Evolutionary conservation across 1,140 invertebrate genomes (phyloP).

Genomic region (Vanessa tameamea): DNA sequence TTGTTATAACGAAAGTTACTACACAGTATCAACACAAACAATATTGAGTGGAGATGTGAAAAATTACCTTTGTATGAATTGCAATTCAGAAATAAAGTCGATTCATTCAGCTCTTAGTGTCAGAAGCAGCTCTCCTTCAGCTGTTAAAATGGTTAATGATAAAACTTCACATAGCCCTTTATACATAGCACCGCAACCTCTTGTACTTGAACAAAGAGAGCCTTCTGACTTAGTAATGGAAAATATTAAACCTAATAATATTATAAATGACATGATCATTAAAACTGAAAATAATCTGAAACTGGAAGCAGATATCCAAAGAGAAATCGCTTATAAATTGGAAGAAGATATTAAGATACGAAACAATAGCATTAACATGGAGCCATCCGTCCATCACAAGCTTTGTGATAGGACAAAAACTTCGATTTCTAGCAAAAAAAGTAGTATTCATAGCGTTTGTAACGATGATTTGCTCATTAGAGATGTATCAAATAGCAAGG

Average conservation of each 20-base stretch:
- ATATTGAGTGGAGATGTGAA: constrained; percentile 76
- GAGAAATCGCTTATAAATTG: constrained; percentile 51
- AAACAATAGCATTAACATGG: constrained; percentile 71
- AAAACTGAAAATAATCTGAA: constrained; percentile 47
- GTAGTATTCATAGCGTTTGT: constrained; percentile 60
- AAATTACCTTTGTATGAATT: constrained; percentile 82
- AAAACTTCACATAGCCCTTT: constrained; percentile 56
- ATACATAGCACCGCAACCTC: constrained; percentile 60
- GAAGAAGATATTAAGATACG: constrained; percentile 59
- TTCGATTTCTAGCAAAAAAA: constrained; percentile 69
- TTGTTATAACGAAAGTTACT: constrained; percentile 81
- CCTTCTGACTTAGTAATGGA: constrained; percentile 15
- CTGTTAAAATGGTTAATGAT: constrained; percentile 61
- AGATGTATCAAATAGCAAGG: constrained; percentile 54
- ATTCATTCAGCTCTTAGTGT: constrained; percentile 68
- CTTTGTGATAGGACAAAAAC: constrained; percentile 81
- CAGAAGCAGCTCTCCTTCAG: constrained; percentile 66
- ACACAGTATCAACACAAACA: constrained; percentile 84
- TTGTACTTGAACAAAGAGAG: constrained; percentile 21
- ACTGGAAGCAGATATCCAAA: constrained; percentile 44
- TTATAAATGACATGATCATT: constrained; percentile 35
- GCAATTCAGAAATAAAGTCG: constrained; percentile 78
- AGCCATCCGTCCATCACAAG: constrained; percentile 82
- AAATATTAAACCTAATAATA: constrained; percentile 37
- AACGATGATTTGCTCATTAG: constrained; percentile 63